phyloP scores from a whole-genome alignment of 2,888 invertebrate species.

The Pycnomerus fuliginosus region DNA sequence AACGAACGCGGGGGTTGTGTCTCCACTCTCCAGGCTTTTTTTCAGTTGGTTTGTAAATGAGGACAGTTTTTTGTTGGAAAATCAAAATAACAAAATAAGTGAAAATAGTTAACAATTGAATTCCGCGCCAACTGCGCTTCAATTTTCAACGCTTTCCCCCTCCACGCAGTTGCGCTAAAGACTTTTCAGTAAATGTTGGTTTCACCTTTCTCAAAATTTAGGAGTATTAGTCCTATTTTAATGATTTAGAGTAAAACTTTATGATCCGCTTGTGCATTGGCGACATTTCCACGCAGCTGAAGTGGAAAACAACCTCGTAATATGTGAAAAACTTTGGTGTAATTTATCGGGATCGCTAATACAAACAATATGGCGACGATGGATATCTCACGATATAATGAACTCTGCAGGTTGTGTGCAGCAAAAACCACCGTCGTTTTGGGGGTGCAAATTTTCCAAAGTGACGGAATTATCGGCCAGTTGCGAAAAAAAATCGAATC shows the following conservation, averaged over 20 bases:
- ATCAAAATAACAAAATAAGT: too few species aligned
- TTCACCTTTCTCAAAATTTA: conserved; percentile 6
- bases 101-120: too few species aligned
- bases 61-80: too few species aligned
- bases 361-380: conserved; percentile 41
- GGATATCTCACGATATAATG: conserved; percentile 42
- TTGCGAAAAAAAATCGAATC: conserved; percentile 60
- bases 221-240: neutral
- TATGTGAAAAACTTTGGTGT: conserved; percentile 6
- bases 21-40: too few species aligned
- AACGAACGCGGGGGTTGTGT: too few species aligned
- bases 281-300: neutral
- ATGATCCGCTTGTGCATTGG: neutral
- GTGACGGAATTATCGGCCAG: conserved; percentile 55
- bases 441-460: conserved; percentile 50
- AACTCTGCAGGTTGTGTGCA: conserved; percentile 51
- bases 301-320: conserved; percentile 1
- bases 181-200: conserved; percentile 19
- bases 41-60: too few species aligned
- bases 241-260: neutral
- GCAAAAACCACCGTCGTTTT: conserved; percentile 47
- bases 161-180: conserved; percentile 4
- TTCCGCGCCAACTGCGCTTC: too few species aligned
- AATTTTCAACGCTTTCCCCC: too few species aligned
- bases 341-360: conserved; percentile 20